A percentile compares a stretch with the other conserved stretches of the same genome.
These are phyloP conservation scores for Camptogramma bilineatum DNA, from an alignment of 2,888 invertebrate genomes.

Conservation along the genomic window DNA sequence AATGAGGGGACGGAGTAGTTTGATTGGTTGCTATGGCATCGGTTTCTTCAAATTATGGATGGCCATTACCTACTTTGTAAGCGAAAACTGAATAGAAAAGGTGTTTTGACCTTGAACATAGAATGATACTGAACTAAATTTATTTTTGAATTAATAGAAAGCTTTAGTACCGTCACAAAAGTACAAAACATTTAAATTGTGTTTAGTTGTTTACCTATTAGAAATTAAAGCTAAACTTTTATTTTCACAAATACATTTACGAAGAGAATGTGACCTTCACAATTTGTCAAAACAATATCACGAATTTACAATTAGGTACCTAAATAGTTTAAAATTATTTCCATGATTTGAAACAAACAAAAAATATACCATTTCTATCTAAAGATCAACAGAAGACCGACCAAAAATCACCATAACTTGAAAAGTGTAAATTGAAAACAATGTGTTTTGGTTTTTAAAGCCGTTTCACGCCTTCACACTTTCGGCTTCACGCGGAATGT, in stretches of 20 bases:
- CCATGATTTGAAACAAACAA: background rate
- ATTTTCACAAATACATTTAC: too few relatives aligned
- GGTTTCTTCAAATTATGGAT: conserved; percentile 10
- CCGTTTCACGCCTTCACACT: conserved; percentile 44
- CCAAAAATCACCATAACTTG: background rate
- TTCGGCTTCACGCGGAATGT: conserved; percentile 46
- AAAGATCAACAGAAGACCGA: background rate
- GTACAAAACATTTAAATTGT: too few relatives aligned
- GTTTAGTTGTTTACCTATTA: too few relatives aligned
- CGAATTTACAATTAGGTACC: too few relatives aligned
- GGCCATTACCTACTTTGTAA: background rate
- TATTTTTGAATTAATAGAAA: too few relatives aligned
- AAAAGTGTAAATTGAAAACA: conserved; percentile 38
- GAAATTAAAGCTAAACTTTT: too few relatives aligned
- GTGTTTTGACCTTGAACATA: background rate
- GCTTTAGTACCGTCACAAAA: too few relatives aligned
- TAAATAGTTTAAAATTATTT: background rate
- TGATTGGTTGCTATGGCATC: conserved; percentile 46
- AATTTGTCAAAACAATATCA: too few relatives aligned
- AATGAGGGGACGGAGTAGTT: conserved; percentile 51
- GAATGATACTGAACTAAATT: too few relatives aligned
- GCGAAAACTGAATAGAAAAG: background rate
- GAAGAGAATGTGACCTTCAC: too few relatives aligned
- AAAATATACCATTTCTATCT: background rate
- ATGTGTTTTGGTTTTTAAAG: conserved; percentile 28